Base-by-base conservation (phyloP, 2,113 vertebrate species). In the Oceanodroma tethys region DNA sequence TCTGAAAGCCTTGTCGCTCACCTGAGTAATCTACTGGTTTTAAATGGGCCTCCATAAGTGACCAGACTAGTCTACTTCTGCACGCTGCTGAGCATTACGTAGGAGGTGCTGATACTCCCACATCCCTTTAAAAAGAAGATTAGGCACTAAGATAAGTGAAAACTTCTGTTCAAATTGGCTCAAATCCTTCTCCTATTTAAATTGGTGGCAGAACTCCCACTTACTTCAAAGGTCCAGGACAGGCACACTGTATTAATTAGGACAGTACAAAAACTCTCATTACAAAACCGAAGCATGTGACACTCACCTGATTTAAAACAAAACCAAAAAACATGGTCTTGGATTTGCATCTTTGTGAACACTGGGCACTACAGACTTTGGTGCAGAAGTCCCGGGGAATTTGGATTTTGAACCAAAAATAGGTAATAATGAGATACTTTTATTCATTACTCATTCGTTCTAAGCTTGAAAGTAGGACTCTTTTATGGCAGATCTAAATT, bases 91-190 rank as follows among this genome's bases (percentile, higher is more conserved):
- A 97, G 94, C 62, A 4, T 95, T 97, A 97, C 85, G 96, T 97
- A 96, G 96, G 96, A 97, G 96, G 96, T 97, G 96, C 96, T 14
- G 95, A 96, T 96, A 97, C 94, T 97, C 96, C 96, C 94, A 97
- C 94, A 94, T 97, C 94, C 89, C 95, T 91, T 94, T 97, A 95
- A 97, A 97, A 97, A 95, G 96, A 95, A 97, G 96, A 97, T 95
- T 95, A 97, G 81, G 91, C 95, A 94, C 94, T 85, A 97, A 95
- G 93, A 95, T 95, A 97, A 97, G 94, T 95, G 96, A 95, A 97
- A 97, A 97, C 95, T 97, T 97, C 96, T 97, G 97, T 95, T 97
- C 97, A 91, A 95, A 95, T 97, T 97, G 96, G 97, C 97, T 97
- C 97, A 95, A 95, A 96, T 97, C 97, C 97, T 96, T 95, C 95